Percentiles rank a stretch among this genome's conserved stretches.
These are phyloP conservation scores for Harpalus rufipes DNA, from an alignment of 2,888 invertebrate genomes.

Conservation along the genomic window DNA sequence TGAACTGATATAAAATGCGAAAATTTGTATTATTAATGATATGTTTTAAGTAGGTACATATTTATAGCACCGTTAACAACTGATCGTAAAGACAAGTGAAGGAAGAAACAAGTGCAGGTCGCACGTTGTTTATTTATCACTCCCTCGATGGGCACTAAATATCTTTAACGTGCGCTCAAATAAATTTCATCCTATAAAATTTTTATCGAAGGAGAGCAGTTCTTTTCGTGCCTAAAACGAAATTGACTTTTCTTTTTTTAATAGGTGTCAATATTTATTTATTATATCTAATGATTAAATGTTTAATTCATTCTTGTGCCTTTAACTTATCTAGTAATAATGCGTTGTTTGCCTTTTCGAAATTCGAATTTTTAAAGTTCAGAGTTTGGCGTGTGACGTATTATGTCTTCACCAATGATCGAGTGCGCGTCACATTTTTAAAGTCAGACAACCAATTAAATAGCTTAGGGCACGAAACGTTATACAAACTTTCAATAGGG, in stretches of 20 bases:
- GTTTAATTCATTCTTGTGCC: too few species aligned
- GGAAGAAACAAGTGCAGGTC: constrained; percentile 15
- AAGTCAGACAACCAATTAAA: too few species aligned
- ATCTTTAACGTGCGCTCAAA: constrained; percentile 26
- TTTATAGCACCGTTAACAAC: constrained; percentile 32
- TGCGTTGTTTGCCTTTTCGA: too few species aligned
- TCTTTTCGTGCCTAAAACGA: constrained; percentile 8
- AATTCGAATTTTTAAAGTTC: too few species aligned
- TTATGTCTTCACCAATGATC: too few species aligned
- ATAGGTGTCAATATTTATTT: too few species aligned
- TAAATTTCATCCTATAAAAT: constrained; percentile 35
- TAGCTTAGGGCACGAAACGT: too few species aligned
- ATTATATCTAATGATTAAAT: too few species aligned
- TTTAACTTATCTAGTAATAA: too few species aligned
- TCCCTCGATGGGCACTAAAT: constrained; percentile 34
- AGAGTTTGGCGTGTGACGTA: too few species aligned
- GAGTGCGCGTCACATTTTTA: too few species aligned
- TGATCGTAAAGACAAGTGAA: constrained; percentile 35
- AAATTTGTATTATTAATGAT: constrained; percentile 48
- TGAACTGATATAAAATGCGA: not conserved
- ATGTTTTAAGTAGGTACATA: constrained; percentile 33
- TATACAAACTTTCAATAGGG: too few species aligned
- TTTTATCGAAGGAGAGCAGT: constrained; percentile 32
- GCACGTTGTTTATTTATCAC: constrained; percentile 35
- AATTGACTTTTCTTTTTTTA: constrained; percentile 27